These are phyloP conservation scores for Drosophila colorata DNA, from an alignment of 2,888 invertebrate genomes.

Conservation along the genomic window DNA sequence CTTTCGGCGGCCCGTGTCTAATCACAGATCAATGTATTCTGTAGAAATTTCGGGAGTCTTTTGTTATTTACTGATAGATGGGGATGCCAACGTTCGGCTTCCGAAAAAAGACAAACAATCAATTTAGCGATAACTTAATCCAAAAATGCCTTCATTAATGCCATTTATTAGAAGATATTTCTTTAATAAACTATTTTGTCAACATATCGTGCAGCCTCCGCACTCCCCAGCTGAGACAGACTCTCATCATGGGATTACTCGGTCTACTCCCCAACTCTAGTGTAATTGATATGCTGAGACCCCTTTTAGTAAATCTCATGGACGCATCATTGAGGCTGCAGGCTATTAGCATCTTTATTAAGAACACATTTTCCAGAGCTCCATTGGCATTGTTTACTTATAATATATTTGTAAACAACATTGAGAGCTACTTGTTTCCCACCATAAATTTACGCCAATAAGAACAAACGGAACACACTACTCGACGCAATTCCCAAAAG, in stretches of 20 bases:
- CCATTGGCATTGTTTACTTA: constrained; percentile 60
- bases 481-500: constrained; percentile 52
- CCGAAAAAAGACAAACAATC: no score
- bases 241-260: constrained; percentile 39
- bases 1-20: constrained; percentile 3
- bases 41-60: constrained; percentile 9
- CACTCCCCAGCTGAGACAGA: no score
- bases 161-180: neutral
- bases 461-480: constrained; percentile 49
- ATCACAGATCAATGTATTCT: constrained; percentile 19
- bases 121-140: no score
- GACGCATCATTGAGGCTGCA: constrained; percentile 45
- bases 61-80: constrained; percentile 3
- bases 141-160: neutral
- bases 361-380: constrained; percentile 68
- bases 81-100: neutral
- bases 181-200: neutral
- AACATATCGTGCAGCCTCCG: neutral
- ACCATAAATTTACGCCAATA: constrained; percentile 70
- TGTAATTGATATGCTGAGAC: constrained; percentile 67
- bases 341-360: constrained; percentile 74
- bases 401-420: constrained; percentile 71
- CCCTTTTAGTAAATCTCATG: constrained; percentile 53
- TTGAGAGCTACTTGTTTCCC: constrained; percentile 59
- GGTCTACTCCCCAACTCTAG: constrained; percentile 1